Base-by-base conservation (phyloP, 2,113 vertebrate species). In the Scortum barcoo region DNA sequence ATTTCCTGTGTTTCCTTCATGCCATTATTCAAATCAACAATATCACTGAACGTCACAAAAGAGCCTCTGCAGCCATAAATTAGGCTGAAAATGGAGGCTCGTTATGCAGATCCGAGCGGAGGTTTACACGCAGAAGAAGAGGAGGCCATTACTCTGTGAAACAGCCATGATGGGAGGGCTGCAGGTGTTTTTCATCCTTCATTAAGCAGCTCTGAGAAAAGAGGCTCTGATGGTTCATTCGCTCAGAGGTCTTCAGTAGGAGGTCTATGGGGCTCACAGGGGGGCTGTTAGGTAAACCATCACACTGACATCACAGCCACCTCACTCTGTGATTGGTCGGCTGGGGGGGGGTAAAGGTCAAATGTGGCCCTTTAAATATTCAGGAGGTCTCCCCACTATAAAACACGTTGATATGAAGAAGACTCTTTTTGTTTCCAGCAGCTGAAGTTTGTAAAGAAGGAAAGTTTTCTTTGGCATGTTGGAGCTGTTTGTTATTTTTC, bases 291-390 rank as follows among this genome's bases (percentile, higher is more conserved):
- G n/a, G 33, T 36, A 42, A 42, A 13, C 40, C 40, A 42, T 13
- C 40, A 12, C 12, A 4, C 6, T 36, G 33, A 36, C 33, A 36
- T 36, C 33, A 36, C 33, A 36, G 3, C 33, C 33, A 36, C 33
- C 33, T 36, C 33, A 36, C 33, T 36, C 33, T 36, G 33, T 36
- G 33, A 36, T 36, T 36, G 33, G 33, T 36, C 6, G 33, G 33
- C 3, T 36, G 40, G 33, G 2, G 17, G 36, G 28, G 14, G 17
- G 62, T 38, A 22, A 74, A 58, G 63, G 46, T 33, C 40, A 63
- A 72, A 68, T 57, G 50, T 42, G 17, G 48, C 58, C 28, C 42
- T 74, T 86, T 57, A 74, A 89, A 86, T 74, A 86, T 89, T 74
- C 22, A 84, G 1, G 46, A 73, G 56, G 50, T 71, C 74, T 44